Percentiles rank a stretch among this genome's conserved stretches.
These are phyloP conservation scores for Nerophis ophidion DNA, from an alignment of 2,113 vertebrate genomes.

Conservation along the genomic window DNA sequence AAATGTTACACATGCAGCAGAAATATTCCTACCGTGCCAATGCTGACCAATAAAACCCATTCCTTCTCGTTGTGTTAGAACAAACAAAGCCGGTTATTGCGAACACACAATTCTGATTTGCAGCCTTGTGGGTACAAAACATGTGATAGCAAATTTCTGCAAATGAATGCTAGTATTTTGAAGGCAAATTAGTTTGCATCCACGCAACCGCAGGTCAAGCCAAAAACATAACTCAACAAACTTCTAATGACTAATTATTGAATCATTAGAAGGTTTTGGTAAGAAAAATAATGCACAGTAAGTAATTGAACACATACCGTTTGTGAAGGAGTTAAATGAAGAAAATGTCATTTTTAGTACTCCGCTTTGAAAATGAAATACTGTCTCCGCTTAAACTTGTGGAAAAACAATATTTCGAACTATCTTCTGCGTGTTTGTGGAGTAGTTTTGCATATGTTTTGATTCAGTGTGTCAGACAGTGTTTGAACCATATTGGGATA, in stretches of 20 bases:
- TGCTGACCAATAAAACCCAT: neutral
- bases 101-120: neutral
- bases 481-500: no score
- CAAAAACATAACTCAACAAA: constrained; percentile 12
- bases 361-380: no score
- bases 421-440: no score
- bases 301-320: no score
- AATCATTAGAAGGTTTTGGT: constrained; percentile 14
- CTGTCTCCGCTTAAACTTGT: no score
- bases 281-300: neutral
- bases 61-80: neutral
- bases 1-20: no score
- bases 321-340: no score
- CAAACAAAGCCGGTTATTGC: neutral
- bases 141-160: neutral
- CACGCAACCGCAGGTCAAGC: neutral
- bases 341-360: no score
- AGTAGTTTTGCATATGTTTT: no score
- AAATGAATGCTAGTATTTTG: neutral
- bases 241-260: constrained; percentile 31
- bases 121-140: no score
- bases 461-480: no score
- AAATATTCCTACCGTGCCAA: neutral
- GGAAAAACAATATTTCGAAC: no score
- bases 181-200: neutral